phyloP scores from a whole-genome alignment of 2,888 invertebrate genomes.

The Antheraea yamamai region DNA sequence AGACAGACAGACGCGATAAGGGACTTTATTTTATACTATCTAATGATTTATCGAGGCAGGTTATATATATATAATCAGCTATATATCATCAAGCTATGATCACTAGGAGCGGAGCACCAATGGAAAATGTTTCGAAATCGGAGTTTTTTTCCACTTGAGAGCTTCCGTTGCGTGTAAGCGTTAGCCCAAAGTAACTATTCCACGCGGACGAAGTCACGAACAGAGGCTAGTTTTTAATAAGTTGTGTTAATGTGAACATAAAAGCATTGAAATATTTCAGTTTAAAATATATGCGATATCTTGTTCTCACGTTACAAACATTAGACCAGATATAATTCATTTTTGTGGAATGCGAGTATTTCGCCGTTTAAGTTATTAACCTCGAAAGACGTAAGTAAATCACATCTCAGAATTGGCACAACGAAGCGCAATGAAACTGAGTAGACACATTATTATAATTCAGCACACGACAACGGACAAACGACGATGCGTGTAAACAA shows the following conservation, averaged over 20 bases:
- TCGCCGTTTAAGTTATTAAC: constrained; percentile 6
- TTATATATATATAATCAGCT: too few species aligned
- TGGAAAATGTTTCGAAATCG: too few species aligned
- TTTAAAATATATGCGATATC: neutral
- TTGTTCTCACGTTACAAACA: neutral
- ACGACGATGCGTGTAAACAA: constrained; percentile 53
- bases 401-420: constrained; percentile 28
- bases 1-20: too few species aligned
- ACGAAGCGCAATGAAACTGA: constrained; percentile 36
- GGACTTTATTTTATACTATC: too few species aligned
- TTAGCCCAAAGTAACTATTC: too few species aligned
- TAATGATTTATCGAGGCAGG: too few species aligned
- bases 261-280: neutral
- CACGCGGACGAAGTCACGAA: too few species aligned
- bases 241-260: neutral
- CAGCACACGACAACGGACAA: constrained; percentile 40
- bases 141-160: too few species aligned
- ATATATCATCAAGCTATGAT: too few species aligned
- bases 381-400: constrained; percentile 8
- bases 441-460: constrained; percentile 51
- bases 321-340: neutral
- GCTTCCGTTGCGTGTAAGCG: too few species aligned
- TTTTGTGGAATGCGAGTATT: neutral
- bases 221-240: neutral
- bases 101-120: too few species aligned